Evolutionary conservation across 2,797 vertebrate genomes (phyloP).

Genomic region (Danio albolineatus): DNA sequence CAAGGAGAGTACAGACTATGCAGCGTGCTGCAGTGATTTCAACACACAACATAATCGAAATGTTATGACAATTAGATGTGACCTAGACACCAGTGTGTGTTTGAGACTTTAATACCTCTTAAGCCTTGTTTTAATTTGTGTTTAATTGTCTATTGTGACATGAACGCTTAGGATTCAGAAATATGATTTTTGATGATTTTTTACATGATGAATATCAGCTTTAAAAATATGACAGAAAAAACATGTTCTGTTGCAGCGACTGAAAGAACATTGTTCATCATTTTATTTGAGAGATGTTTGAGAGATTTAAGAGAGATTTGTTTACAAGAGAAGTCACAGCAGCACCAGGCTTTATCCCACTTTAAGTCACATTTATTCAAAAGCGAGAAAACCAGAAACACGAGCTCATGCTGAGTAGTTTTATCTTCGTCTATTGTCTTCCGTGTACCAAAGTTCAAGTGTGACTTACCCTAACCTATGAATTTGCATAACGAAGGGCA

Average conservation of each 20-base stretch:
- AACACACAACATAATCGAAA: background rate
- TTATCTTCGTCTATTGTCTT: background rate
- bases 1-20: background rate
- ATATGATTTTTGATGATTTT: background rate
- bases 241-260: background rate
- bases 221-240: background rate
- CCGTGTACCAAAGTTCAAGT: background rate
- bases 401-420: background rate
- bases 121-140: background rate
- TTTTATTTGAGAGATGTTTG: too few species aligned
- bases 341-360: background rate
- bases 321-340: background rate
- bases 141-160: background rate
- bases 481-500: background rate
- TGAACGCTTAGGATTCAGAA: background rate
- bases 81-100: background rate
- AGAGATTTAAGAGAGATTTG: too few species aligned
- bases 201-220: background rate
- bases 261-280: too few species aligned
- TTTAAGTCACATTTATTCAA: background rate
- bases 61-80: background rate
- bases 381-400: background rate
- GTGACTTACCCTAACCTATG: background rate
- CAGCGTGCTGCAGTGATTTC: background rate
- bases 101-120: background rate